A percentile compares a stretch with the other conserved stretches of the same genome.
These are phyloP conservation scores for Shinisaurus crocodilurus DNA, from an alignment of 2,113 vertebrate species.

Conservation along the genomic window DNA sequence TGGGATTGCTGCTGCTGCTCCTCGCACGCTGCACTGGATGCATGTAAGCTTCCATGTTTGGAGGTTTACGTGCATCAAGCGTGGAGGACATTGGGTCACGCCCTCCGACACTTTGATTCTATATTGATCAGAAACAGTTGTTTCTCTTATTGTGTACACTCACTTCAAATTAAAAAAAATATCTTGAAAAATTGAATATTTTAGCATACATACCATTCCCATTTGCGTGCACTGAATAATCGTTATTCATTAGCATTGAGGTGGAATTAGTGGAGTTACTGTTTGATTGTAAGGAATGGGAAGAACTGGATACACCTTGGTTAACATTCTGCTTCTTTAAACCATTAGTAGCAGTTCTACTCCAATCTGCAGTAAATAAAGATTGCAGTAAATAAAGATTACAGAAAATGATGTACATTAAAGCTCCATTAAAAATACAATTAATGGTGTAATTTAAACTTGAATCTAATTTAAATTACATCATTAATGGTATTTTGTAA, in stretches of 20 bases:
- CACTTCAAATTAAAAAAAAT: constrained; percentile 38
- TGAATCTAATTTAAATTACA: background rate
- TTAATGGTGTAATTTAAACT: constrained; percentile 28
- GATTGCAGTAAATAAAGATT: constrained; percentile 62
- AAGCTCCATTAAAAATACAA: constrained; percentile 43
- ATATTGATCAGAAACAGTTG: background rate
- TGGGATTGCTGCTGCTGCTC: no score
- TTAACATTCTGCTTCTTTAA: constrained; percentile 85
- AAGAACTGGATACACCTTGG: constrained; percentile 85
- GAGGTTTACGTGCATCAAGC: no score
- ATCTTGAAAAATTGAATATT: constrained; percentile 49
- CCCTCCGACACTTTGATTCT: no score
- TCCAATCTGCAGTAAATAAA: constrained; percentile 80
- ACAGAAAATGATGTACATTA: constrained; percentile 60
- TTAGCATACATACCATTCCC: constrained; percentile 78
- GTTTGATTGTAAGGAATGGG: constrained; percentile 84
- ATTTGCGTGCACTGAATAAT: constrained; percentile 78
- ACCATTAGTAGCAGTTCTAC: constrained; percentile 83
- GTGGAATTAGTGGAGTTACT: constrained; percentile 84
- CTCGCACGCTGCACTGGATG: no score
- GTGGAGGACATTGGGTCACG: no score
- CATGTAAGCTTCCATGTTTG: no score
- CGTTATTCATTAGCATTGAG: constrained; percentile 80
- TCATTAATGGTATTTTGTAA: no score
- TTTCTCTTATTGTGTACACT: background rate